These are phyloP conservation scores for Orycteropus afer DNA, from an alignment of 2,113 vertebrate genomes.

Conservation along the genomic window DNA sequence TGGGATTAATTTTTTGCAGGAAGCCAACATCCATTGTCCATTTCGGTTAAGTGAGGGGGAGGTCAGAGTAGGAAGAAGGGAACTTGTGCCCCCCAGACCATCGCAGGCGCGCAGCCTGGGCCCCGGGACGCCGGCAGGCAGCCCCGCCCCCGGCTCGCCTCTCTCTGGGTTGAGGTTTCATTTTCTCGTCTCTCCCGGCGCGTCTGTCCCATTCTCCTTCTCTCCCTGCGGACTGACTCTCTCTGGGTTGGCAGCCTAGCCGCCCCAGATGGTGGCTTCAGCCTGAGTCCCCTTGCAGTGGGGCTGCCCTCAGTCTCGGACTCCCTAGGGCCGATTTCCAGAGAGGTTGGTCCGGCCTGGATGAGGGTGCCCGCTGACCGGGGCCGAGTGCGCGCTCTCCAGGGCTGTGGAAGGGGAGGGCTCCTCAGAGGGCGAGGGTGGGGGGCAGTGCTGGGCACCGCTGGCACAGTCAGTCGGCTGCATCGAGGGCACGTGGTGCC, in stretches of 20 bases:
- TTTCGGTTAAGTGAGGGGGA: neutral
- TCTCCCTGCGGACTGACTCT: neutral
- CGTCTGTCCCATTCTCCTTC: neutral
- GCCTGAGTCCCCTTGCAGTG: neutral
- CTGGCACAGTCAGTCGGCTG: rapidly evolving
- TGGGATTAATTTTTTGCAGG: neutral
- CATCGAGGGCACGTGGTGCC: rapidly evolving
- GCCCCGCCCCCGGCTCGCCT: neutral
- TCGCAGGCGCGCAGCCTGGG: neutral
- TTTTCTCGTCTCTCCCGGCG: slow-evolving; percentile 1
- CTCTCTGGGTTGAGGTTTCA: neutral
- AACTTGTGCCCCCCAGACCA: neutral
- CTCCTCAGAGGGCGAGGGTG: neutral
- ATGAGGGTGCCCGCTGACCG: neutral
- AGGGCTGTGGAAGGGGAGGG: neutral
- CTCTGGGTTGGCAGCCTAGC: neutral
- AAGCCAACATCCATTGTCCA: neutral
- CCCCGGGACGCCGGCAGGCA: neutral
- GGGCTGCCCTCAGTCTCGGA: neutral
- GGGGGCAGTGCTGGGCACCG: neutral
- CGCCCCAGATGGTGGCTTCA: neutral
- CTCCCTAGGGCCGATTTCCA: neutral
- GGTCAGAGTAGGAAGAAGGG: neutral
- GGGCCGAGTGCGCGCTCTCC: neutral
- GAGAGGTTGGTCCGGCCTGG: neutral